phyloP scores from a whole-genome alignment of 2,797 vertebrate species.

The Enteromius afrohamiltoni region DNA sequence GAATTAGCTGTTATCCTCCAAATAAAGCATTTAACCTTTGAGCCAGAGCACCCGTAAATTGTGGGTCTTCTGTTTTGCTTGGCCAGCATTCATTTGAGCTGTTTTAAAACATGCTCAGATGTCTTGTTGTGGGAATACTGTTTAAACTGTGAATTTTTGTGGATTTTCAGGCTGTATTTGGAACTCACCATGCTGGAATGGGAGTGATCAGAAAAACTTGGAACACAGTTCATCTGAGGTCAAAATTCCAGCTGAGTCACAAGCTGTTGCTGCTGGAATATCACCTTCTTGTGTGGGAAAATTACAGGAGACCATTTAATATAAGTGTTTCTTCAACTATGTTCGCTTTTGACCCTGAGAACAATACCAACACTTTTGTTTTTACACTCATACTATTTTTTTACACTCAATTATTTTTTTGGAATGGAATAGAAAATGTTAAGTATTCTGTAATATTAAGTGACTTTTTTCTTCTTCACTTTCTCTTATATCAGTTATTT shows the following conservation, averaged over 20 bases:
- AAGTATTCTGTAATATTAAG: neutral
- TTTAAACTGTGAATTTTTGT: conserved; percentile 31
- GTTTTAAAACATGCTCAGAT: conserved; percentile 10
- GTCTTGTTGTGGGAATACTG: neutral
- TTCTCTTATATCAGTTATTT: neutral
- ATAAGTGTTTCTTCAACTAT: neutral
- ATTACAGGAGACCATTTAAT: conserved; percentile 43
- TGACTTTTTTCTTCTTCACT: neutral
- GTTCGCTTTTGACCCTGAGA: neutral
- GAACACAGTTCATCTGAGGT: conserved; percentile 65
- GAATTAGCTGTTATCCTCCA: conserved; percentile 6
- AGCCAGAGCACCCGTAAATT: neutral
- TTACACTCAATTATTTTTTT: too few species aligned
- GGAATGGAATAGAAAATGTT: too few species aligned
- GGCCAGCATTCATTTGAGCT: conserved; percentile 14
- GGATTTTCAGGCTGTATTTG: conserved; percentile 28
- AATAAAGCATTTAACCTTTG: conserved; percentile 34
- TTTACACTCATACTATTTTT: neutral
- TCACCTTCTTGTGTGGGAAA: conserved; percentile 65
- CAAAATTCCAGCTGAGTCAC: conserved; percentile 76
- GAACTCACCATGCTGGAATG: conserved; percentile 21
- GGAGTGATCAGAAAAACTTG: conserved; percentile 46
- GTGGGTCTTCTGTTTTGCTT: conserved; percentile 16
- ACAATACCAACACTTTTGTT: neutral
- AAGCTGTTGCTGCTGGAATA: conserved; percentile 75